Evolutionary conservation across 2,888 invertebrate species (phyloP).

Genomic region (Dicyrtoma fusca): DNA sequence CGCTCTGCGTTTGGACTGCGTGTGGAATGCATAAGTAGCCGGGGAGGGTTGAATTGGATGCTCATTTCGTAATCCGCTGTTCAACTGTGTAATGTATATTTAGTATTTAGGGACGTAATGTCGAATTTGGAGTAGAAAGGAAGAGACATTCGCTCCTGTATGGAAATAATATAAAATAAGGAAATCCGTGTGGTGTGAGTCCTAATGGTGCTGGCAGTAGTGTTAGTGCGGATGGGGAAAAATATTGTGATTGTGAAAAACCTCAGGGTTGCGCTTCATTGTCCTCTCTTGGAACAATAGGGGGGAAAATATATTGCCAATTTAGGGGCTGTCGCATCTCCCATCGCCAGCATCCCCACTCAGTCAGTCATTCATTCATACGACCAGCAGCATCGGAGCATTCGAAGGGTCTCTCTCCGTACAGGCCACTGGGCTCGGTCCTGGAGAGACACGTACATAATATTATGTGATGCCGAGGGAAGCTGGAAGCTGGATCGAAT

Average conservation of each 20-base stretch:
- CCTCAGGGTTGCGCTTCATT: slow-evolving; percentile 36
- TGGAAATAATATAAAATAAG: neutral
- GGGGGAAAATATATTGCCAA: slow-evolving; percentile 35
- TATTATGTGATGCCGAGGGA: too few species aligned
- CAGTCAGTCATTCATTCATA: too few species aligned
- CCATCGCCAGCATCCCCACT: neutral
- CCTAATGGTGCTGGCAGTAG: neutral
- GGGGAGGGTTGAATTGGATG: too few species aligned
- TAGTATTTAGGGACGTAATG: too few species aligned
- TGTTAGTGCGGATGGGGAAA: slow-evolving; percentile 3
- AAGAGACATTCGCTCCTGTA: too few species aligned
- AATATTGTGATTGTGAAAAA: slow-evolving; percentile 31
- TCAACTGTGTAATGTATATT: too few species aligned
- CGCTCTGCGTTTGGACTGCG: too few species aligned
- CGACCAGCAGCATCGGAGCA: too few species aligned
- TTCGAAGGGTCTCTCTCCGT: too few species aligned
- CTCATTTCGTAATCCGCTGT: too few species aligned
- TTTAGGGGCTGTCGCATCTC: slow-evolving; percentile 9
- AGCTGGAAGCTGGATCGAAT: too few species aligned
- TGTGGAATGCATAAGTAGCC: slow-evolving; percentile 5
- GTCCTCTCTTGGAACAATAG: slow-evolving; percentile 30
- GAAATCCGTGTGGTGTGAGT: neutral
- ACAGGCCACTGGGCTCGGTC: slow-evolving; percentile 1
- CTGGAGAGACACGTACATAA: too few species aligned
- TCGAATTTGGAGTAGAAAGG: neutral